Evolutionary conservation across 2,113 vertebrate species (phyloP).

Genomic region (Entosphenus tridentatus): DNA sequence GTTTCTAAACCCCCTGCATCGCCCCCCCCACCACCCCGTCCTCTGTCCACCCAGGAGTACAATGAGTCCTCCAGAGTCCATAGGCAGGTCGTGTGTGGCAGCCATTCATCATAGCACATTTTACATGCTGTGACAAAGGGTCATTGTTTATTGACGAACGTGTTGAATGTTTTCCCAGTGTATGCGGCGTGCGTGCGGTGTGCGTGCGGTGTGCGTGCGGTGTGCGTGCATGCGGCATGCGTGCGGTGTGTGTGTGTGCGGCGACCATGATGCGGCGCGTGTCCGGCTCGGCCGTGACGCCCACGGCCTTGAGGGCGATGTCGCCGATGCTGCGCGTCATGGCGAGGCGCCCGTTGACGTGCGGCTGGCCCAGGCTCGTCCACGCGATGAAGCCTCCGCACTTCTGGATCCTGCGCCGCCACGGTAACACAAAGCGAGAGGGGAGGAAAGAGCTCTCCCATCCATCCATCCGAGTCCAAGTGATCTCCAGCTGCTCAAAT

Average conservation of each 20-base stretch:
- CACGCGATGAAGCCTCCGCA: constrained; percentile 72
- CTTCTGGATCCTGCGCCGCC: constrained; percentile 40
- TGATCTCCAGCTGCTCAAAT: no score
- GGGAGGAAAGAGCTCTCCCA: background rate
- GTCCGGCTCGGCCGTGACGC: constrained; percentile 81
- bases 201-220: background rate
- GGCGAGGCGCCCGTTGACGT: constrained; percentile 77
- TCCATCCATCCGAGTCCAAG: background rate
- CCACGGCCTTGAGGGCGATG: constrained; percentile 59
- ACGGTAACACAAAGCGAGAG: constrained; percentile 8
- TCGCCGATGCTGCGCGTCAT: constrained; percentile 96
- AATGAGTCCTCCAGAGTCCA: no score
- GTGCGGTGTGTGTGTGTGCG: constrained; percentile 1
- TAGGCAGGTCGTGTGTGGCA: no score
- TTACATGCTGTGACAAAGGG: no score
- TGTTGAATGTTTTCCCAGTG: no score
- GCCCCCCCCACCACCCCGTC: no score
- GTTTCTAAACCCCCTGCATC: no score
- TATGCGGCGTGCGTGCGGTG: background rate
- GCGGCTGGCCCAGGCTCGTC: constrained; percentile 83
- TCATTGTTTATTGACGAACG: no score
- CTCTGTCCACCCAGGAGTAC: no score
- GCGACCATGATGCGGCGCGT: constrained; percentile 51
- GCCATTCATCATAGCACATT: no score
- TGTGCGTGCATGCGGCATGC: background rate